Base-by-base conservation (phyloP, 2,888 invertebrate genomes). In the Mechanitis mazaeus region DNA sequence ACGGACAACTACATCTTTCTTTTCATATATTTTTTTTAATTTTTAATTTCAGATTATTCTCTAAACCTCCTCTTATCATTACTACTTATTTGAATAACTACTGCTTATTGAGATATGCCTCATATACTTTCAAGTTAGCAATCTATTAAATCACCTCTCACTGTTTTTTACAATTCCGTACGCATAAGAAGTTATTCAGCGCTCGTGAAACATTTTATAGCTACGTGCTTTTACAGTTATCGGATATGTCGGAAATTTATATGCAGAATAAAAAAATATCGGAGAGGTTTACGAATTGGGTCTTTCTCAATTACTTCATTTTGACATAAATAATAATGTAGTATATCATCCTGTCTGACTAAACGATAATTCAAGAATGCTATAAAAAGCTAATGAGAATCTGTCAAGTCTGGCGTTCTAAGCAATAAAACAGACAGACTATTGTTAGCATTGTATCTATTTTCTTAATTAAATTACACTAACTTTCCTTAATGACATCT, bases 151-250 rank as follows among this genome's bases (percentile, higher is more conserved):
- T 65, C 63, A 60, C 56, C 58, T 46, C 57, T 38, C 33, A 33
- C 35, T 54, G 33, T 54, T 42, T 61, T 59, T 65, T 65, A 60
- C 63, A 65, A 65, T 65, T 65, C 60, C 38, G 47, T 56, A 58
- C 62, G 58, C 58, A 55, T 56, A 63, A 63, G 55, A 56, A 59
- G 56, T 53, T 56, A 59, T 59, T 42, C 54, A 31, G 50, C 31
- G 50, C 50, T 56, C 59, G 56, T 59, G 59, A 59, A 64, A 60
- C 31, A 54, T 63, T 63, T 63, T 50, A 60, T 55, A 46, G 59
- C 33, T 11, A 54, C 46, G 45, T 45, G 63, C 56, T 42, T 59
- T 63, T 45, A 54, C 59, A 56, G 38, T 31, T 62, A 59, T 56
- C 62, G 59, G 55, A 56, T 56, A 50, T 11, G 50, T 50, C 20